Conservation (phyloP, 1,140 invertebrate genomes). For the Habropoda laboriosa region DNA sequence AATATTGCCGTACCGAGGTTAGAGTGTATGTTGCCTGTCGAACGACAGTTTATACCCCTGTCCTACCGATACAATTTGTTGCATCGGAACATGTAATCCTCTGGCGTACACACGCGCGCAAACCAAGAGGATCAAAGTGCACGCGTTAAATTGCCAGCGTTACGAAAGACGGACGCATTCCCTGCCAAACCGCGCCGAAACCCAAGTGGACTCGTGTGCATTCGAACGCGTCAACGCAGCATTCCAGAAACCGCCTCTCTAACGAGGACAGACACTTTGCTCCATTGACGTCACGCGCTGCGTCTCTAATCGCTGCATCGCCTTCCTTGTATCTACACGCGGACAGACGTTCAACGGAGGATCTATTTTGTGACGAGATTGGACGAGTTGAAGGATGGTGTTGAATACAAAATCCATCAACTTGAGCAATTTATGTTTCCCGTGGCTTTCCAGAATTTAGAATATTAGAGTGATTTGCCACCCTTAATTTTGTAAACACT, state of each 20-base stretch:
- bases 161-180: constrained; percentile 18
- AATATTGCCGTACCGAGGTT: too few species aligned
- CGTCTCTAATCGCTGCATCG: constrained; percentile 44
- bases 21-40: too few species aligned
- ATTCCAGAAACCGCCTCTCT: constrained; percentile 35
- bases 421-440: too few species aligned
- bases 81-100: constrained; percentile 39
- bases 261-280: constrained; percentile 57
- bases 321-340: constrained; percentile 1
- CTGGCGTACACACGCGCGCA: too few species aligned
- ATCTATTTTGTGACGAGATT: neutral
- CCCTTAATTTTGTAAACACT: too few species aligned
- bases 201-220: neutral
- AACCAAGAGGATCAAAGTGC: constrained; percentile 30
- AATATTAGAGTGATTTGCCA: too few species aligned
- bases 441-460: too few species aligned
- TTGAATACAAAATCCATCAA: too few species aligned
- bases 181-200: constrained; percentile 34
- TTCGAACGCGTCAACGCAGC: constrained; percentile 36
- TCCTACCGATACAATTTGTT: neutral
- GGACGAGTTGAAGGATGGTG: neutral
- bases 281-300: constrained; percentile 52
- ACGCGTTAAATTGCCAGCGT: constrained; percentile 17
- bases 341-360: too few species aligned
- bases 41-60: neutral